phyloP scores from a whole-genome alignment of 2,888 invertebrate genomes.

The Pheosia gnoma region DNA sequence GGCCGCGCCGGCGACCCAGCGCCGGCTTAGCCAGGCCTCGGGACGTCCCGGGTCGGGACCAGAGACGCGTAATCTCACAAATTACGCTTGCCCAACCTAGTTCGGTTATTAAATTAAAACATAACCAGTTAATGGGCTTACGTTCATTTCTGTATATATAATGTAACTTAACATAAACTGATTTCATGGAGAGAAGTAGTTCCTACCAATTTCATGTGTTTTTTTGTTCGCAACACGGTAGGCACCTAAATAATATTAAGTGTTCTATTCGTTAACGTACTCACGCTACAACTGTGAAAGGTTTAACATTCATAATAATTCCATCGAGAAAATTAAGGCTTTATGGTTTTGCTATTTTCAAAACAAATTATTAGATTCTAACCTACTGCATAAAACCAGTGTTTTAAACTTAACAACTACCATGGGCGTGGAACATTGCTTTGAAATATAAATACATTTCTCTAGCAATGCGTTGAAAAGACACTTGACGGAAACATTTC shows the following conservation, averaged over 20 bases:
- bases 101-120: slow-evolving; percentile 53
- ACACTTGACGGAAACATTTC: slow-evolving; percentile 44
- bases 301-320: too few relatives aligned
- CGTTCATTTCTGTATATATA: neutral
- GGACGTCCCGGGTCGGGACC: slow-evolving; percentile 21
- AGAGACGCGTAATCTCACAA: slow-evolving; percentile 44
- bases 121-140: slow-evolving; percentile 14
- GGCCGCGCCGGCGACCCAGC: slow-evolving; percentile 22
- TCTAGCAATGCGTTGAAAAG: slow-evolving; percentile 11
- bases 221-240: too few relatives aligned
- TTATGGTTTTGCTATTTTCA: too few relatives aligned
- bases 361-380: too few relatives aligned
- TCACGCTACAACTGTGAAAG: too few relatives aligned
- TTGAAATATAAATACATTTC: slow-evolving; percentile 6
- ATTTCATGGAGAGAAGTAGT: neutral
- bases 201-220: too few relatives aligned
- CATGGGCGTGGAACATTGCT: neutral
- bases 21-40: slow-evolving; percentile 36
- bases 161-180: neutral
- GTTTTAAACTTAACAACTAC: neutral
- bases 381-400: too few relatives aligned
- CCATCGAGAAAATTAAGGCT: too few relatives aligned
- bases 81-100: slow-evolving; percentile 44
- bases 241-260: too few relatives aligned
- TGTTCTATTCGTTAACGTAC: too few relatives aligned